Base-by-base conservation (phyloP, 2,888 invertebrate species). In the Acanthoscelides obtectus region DNA sequence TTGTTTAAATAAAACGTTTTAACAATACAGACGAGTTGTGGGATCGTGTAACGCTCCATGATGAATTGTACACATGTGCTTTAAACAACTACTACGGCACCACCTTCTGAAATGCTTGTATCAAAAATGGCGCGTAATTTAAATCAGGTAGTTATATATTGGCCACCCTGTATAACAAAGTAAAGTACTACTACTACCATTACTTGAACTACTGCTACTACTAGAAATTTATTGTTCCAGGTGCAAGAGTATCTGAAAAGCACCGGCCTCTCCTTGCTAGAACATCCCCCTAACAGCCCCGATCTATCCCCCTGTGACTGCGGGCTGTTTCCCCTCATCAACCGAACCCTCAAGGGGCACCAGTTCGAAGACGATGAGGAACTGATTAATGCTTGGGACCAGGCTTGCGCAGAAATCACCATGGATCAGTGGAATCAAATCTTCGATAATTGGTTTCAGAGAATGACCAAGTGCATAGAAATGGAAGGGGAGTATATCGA, bases 231-330 rank as follows among this genome's bases (percentile, higher is more conserved):
- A 8, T 25, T 45, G 45, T 45, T 45, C 45, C 17, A 45, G 45
- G 45, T 45, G 12, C 12, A 45, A 12, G 12, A 45, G 17, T 45
- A 45, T 12, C 22, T 66, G 20, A 66, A 66, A 20, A 66, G 66
- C 22, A 21, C 66, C 5, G 12, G 22, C 3, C 21, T 66, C 8
- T 2, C 6, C 17, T 8, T 66, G 12, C 17, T 66, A 22, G 22
- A 66, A 21, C 66, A 66, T 66, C 66, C 66, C 8, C 6, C 20
- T 1, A 20, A 66, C 66, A 66, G 66, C 22, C 66, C 66, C 17
- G 66, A 66, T 66, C 66, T 66, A 20, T 20, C 66, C 12, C 66
- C 66, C 20, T 66, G 20, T 66, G 66, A 66, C 66, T 66, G 20
- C 22, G 66, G 66, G 5, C 66, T 66, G 66, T 66, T 66, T 12